These are phyloP conservation scores for Eurytoma adleriae DNA, from an alignment of 2,888 invertebrate species.

Conservation along the genomic window DNA sequence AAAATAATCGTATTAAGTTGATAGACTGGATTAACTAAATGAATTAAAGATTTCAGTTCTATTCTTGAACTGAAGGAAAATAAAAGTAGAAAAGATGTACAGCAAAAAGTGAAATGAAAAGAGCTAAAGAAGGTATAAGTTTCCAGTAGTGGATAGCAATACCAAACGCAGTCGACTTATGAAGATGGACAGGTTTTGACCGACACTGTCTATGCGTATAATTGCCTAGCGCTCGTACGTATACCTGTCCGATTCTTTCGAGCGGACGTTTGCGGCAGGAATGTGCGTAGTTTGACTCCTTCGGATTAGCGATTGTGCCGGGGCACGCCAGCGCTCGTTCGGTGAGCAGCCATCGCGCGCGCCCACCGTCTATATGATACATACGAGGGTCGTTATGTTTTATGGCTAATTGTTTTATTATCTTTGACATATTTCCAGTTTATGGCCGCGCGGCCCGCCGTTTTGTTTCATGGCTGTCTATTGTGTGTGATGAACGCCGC, in stretches of 20 bases:
- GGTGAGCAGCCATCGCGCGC: slow-evolving; percentile 53
- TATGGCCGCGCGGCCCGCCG: slow-evolving; percentile 71
- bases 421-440: slow-evolving; percentile 76
- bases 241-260: not conserved
- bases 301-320: slow-evolving; percentile 35
- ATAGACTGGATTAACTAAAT: too few relatives aligned
- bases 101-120: too few relatives aligned
- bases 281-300: slow-evolving; percentile 3
- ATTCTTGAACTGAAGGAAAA: too few relatives aligned
- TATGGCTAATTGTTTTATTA: slow-evolving; percentile 77
- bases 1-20: too few relatives aligned
- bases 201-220: too few relatives aligned
- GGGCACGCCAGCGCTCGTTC: slow-evolving; percentile 13
- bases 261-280: not conserved
- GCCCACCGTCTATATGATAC: slow-evolving; percentile 59
- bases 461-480: slow-evolving; percentile 74
- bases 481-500: slow-evolving; percentile 74
- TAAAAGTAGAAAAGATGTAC: too few relatives aligned
- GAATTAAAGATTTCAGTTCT: too few relatives aligned
- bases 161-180: too few relatives aligned
- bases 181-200: too few relatives aligned
- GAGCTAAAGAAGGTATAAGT: too few relatives aligned
- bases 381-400: slow-evolving; percentile 75
- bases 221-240: not conserved
- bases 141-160: too few relatives aligned